These are phyloP conservation scores for Tragelaphus scriptus DNA, from an alignment of 2,113 vertebrate genomes.

Conservation along the genomic window DNA sequence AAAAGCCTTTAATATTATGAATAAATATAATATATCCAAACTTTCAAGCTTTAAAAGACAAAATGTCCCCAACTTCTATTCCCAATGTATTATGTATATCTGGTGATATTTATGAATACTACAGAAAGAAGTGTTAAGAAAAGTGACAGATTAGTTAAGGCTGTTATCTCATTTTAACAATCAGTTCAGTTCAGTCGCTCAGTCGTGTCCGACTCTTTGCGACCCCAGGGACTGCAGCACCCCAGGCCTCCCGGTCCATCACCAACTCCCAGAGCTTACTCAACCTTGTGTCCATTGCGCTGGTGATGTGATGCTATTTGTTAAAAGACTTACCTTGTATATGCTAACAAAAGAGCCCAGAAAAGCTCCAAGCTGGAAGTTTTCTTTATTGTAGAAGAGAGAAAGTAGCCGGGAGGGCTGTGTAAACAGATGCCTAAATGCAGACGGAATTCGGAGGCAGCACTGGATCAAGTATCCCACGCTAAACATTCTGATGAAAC, in stretches of 20 bases:
- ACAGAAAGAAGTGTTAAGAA: neutral
- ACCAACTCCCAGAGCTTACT: neutral
- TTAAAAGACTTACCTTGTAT: constrained; percentile 91
- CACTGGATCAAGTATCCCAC: constrained; percentile 98
- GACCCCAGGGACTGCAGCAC: neutral
- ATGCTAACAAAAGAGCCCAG: constrained; percentile 98
- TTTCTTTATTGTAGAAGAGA: constrained; percentile 98
- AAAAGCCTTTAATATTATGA: neutral
- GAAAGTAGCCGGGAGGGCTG: constrained; percentile 92
- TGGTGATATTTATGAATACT: neutral
- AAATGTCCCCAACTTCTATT: neutral
- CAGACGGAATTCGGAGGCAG: constrained; percentile 94
- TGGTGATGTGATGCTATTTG: neutral
- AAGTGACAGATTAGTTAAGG: neutral
- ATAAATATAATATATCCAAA: neutral
- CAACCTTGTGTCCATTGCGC: fast-evolving
- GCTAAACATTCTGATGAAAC: constrained; percentile 98
- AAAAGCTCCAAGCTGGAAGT: constrained; percentile 97
- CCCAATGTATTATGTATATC: neutral
- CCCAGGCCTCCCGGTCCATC: neutral
- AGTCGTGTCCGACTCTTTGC: fast-evolving
- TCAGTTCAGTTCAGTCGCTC: neutral
- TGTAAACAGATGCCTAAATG: constrained; percentile 93
- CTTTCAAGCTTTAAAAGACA: neutral
- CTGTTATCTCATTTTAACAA: neutral